Evolutionary conservation across 2,797 vertebrate genomes (phyloP).

Genomic region (Sebastes melanostomus): DNA sequence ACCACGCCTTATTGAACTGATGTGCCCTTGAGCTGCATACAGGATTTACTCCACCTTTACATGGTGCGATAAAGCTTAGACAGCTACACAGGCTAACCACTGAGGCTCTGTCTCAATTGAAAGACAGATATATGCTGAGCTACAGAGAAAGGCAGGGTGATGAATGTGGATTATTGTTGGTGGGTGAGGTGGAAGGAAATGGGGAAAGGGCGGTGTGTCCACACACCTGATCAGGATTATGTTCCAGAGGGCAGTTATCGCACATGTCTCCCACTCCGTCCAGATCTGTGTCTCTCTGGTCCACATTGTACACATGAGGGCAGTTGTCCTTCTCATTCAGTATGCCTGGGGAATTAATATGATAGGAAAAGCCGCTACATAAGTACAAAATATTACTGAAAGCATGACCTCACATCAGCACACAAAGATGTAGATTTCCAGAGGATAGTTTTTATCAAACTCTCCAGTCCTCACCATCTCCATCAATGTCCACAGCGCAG

Average conservation of each 20-base stretch:
- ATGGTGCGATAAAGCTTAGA: constrained; percentile 65
- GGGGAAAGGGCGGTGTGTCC: constrained; percentile 3
- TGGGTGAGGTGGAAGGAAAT: constrained; percentile 66
- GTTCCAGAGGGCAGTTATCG: constrained; percentile 97
- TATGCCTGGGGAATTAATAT: constrained; percentile 83
- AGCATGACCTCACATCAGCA: neutral
- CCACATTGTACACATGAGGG: constrained; percentile 94
- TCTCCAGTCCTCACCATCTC: constrained; percentile 85
- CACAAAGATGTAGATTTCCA: neutral
- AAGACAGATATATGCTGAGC: constrained; percentile 64
- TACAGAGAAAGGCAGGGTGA: constrained; percentile 44
- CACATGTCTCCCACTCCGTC: constrained; percentile 98
- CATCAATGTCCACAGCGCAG: constrained; percentile 95
- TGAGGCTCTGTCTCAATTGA: constrained; percentile 55
- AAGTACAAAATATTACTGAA: neutral
- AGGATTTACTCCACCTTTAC: constrained; percentile 71
- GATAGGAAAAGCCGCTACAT: neutral
- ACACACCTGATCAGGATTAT: constrained; percentile 97
- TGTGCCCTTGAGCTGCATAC: constrained; percentile 71
- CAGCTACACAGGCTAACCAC: constrained; percentile 54
- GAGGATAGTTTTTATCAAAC: neutral
- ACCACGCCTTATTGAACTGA: constrained; percentile 77
- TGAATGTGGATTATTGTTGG: constrained; percentile 69
- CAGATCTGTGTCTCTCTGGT: constrained; percentile 94
- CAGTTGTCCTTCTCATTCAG: constrained; percentile 96